phyloP scores from a whole-genome alignment of 2,888 invertebrate species.

The Vannuccia rotundouncinata region DNA sequence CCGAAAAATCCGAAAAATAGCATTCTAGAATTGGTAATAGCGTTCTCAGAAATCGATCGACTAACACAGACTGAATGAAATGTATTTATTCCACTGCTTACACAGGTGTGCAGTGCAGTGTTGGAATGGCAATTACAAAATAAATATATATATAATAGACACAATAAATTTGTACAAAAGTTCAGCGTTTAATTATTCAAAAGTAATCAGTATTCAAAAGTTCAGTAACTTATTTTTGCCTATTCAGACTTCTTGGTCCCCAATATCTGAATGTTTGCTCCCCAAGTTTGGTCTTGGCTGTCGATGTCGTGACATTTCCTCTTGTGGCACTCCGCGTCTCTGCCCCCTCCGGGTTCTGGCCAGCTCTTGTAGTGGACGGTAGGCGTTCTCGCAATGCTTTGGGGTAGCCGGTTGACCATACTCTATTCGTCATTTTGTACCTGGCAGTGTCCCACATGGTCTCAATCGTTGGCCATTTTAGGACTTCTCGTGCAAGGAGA shows the following conservation, averaged over 20 bases:
- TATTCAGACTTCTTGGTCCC: constrained; percentile 23
- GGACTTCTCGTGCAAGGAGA: constrained; percentile 3
- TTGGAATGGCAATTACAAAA: constrained; percentile 12
- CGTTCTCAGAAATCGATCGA: too few species aligned
- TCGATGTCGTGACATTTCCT: constrained; percentile 16
- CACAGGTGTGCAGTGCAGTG: constrained; percentile 19
- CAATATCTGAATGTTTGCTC: constrained; percentile 24
- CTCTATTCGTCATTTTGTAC: constrained; percentile 17
- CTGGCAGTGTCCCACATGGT: constrained; percentile 14
- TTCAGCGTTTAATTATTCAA: constrained; percentile 1
- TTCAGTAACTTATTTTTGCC: constrained; percentile 3
- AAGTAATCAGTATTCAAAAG: not conserved
- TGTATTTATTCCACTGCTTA: constrained; percentile 21
- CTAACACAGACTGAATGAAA: too few species aligned
- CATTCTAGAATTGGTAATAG: too few species aligned
- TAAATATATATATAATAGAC: constrained; percentile 16
- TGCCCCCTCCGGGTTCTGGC: constrained; percentile 17
- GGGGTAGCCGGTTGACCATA: constrained; percentile 8
- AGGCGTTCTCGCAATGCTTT: constrained; percentile 17
- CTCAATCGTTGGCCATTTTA: constrained; percentile 12
- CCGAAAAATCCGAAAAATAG: too few species aligned
- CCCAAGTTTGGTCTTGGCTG: constrained; percentile 16
- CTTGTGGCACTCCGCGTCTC: constrained; percentile 19
- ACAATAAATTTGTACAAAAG: not conserved
- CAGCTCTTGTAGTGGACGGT: constrained; percentile 12